Evolutionary conservation across 2,797 vertebrate genomes (phyloP).

Genomic region (Tympanoctomys barrerae): DNA sequence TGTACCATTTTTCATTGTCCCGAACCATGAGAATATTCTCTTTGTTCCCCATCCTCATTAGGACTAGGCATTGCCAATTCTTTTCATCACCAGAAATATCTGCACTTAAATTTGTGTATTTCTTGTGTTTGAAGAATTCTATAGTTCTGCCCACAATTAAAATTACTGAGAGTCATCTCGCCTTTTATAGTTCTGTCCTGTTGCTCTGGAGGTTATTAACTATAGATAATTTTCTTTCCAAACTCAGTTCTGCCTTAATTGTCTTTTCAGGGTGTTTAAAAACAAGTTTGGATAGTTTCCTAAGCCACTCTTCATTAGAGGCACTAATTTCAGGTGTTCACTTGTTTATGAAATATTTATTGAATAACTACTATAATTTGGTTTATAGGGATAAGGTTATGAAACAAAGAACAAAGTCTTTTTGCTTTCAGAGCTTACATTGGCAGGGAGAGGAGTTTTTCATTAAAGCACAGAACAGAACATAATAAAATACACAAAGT

Average conservation of each 20-base stretch:
- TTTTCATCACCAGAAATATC: not conserved
- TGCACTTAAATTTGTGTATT: not conserved
- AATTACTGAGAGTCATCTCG: not conserved
- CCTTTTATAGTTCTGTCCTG: not conserved
- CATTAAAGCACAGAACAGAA: not conserved
- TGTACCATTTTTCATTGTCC: not conserved
- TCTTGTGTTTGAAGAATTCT: not conserved
- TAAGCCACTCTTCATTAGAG: conserved; percentile 58
- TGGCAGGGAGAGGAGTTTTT: not conserved
- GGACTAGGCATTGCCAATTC: not conserved
- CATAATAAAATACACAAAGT: not conserved
- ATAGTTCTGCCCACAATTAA: not conserved
- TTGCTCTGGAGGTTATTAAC: not conserved
- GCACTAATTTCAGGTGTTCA: conserved; percentile 48
- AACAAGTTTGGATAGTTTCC: conserved; percentile 50
- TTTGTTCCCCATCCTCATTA: not conserved
- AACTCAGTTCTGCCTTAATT: not conserved
- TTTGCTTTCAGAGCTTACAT: not conserved
- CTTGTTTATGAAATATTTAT: conserved; percentile 68
- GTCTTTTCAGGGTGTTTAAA: conserved; percentile 27
- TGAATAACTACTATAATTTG: conserved; percentile 22
- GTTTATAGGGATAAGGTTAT: not conserved
- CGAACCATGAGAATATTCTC: not conserved
- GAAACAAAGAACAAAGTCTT: not conserved
- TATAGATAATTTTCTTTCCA: conserved; percentile 27